Percentiles rank a stretch among this genome's conserved stretches.
Evolutionary conservation across 2,113 vertebrate species (phyloP).

Genomic region (Mellivora capensis): DNA sequence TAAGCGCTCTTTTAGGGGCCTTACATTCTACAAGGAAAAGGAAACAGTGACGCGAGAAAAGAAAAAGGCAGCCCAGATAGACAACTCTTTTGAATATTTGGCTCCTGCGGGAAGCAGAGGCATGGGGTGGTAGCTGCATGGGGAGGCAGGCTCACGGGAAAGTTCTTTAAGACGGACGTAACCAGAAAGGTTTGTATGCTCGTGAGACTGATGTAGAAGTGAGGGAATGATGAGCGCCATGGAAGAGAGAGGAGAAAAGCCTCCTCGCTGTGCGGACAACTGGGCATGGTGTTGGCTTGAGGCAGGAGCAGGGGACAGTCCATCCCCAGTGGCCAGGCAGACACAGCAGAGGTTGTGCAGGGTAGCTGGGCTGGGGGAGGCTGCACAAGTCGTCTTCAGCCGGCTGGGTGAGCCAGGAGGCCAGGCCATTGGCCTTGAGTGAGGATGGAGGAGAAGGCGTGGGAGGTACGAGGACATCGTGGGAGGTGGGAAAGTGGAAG

Average conservation of each 20-base stretch:
- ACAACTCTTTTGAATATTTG: background rate
- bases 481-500: background rate
- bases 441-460: background rate
- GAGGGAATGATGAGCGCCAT: background rate
- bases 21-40: background rate
- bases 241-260: background rate
- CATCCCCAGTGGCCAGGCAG: background rate
- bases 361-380: background rate
- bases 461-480: background rate
- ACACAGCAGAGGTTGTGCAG: background rate
- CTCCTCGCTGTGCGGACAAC: background rate
- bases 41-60: background rate
- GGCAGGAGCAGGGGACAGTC: background rate
- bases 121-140: background rate
- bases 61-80: background rate
- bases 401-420: background rate
- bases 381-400: background rate
- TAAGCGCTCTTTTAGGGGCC: background rate
- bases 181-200: background rate
- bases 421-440: background rate
- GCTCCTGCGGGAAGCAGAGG: background rate
- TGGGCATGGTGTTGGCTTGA: background rate
- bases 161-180: background rate
- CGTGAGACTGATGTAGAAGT: background rate
- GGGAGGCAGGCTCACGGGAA: background rate